A percentile compares a stretch with the other conserved stretches of the same genome.
phyloP scores from a whole-genome alignment of 2,797 vertebrate genomes.

The Acanthis flammea region DNA sequence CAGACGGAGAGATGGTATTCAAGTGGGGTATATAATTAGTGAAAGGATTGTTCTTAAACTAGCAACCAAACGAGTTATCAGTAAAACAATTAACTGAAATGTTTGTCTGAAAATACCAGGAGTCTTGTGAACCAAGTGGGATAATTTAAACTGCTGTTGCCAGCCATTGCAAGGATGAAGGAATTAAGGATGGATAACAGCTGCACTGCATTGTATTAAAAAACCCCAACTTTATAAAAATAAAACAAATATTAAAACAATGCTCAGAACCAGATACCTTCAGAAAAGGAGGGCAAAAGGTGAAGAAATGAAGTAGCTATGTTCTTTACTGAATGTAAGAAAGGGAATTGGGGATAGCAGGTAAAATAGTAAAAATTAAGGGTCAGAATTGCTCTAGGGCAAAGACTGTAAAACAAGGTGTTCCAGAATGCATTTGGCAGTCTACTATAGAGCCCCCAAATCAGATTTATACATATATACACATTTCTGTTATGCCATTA shows the following conservation, averaged over 20 bases:
- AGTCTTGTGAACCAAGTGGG: not conserved
- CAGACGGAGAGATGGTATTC: not conserved
- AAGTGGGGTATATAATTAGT: not conserved
- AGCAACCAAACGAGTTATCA: not conserved
- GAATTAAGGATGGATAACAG: not conserved
- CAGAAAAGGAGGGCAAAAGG: not conserved
- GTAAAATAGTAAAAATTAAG: not conserved
- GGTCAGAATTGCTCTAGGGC: not conserved
- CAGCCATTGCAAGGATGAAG: not conserved
- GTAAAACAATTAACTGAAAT: not conserved
- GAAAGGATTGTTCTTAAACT: slow-evolving; percentile 3
- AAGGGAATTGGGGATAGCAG: not conserved
- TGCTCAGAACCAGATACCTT: not conserved
- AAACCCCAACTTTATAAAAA: not conserved
- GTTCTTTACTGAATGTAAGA: not conserved
- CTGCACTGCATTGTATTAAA: not conserved
- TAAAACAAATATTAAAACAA: not conserved
- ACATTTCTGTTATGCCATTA: not conserved
- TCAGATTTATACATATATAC: not conserved
- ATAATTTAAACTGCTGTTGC: not conserved
- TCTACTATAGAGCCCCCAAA: not conserved
- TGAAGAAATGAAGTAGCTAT: not conserved
- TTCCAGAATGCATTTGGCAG: not conserved
- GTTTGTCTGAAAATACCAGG: not conserved
- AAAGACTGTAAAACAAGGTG: not conserved